Evolutionary conservation across 2,797 vertebrate genomes (phyloP).

Genomic region (Austrolebias charrua): DNA sequence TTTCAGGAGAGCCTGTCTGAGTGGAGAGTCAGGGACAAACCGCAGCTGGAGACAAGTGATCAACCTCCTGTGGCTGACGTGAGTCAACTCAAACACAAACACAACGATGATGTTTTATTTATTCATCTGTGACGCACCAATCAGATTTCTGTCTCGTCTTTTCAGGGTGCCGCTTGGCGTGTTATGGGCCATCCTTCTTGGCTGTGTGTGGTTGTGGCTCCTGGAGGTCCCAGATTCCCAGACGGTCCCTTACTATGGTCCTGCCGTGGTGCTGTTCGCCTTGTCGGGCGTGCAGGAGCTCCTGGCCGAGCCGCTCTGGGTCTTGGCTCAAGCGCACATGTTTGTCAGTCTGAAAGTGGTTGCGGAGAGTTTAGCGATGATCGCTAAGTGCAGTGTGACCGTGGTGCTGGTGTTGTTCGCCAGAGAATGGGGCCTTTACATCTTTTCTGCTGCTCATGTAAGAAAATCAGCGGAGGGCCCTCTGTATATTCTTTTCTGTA

Average conservation of each 20-base stretch:
- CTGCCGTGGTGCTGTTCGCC: constrained; percentile 88
- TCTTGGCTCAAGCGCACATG: constrained; percentile 94
- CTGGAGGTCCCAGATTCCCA: constrained; percentile 88
- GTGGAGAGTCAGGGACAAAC: constrained; percentile 77
- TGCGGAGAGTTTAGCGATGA: constrained; percentile 90
- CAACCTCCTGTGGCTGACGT: constrained; percentile 95
- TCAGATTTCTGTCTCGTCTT: neutral
- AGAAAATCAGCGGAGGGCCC: constrained; percentile 12
- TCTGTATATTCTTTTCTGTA: neutral
- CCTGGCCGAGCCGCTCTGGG: constrained; percentile 91
- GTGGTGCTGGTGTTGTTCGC: constrained; percentile 84
- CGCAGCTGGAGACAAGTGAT: constrained; percentile 91
- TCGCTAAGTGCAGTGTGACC: constrained; percentile 87
- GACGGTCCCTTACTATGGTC: constrained; percentile 85
- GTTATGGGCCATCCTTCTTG: constrained; percentile 85
- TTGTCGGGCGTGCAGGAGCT: constrained; percentile 91
- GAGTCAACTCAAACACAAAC: constrained; percentile 56
- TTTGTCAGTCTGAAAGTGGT: constrained; percentile 92
- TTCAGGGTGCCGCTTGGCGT: constrained; percentile 89
- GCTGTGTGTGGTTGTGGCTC: constrained; percentile 88
- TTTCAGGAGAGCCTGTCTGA: constrained; percentile 93
- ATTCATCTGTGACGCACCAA: neutral
- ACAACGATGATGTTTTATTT: neutral
- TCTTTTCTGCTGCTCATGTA: constrained; percentile 94
- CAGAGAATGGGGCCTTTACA: constrained; percentile 90